Conservation (phyloP, 2,888 invertebrate species). For the Drosophila colorata region DNA sequence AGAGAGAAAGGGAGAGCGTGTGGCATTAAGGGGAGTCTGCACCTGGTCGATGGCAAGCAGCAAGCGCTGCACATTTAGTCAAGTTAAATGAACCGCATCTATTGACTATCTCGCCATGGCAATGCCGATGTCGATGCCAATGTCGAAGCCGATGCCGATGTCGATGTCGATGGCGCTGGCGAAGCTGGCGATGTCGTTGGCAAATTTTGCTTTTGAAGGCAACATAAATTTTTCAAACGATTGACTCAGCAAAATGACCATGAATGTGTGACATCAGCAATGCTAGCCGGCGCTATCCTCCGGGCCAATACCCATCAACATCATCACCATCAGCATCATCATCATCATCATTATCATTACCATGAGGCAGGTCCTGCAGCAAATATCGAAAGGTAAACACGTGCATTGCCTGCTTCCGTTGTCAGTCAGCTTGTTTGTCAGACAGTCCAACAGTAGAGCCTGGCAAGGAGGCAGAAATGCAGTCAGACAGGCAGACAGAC, state of each 20-base stretch:
- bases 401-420: slow-evolving; percentile 77
- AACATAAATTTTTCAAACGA: slow-evolving; percentile 80
- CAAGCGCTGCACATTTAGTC: slow-evolving; percentile 75
- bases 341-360: slow-evolving; percentile 25
- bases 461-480: slow-evolving; percentile 17
- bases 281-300: slow-evolving; percentile 27
- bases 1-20: too few species aligned
- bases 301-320: slow-evolving; percentile 12
- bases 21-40: not conserved
- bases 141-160: slow-evolving; percentile 19
- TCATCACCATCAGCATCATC: slow-evolving; percentile 15
- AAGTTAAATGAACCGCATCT: slow-evolving; percentile 80
- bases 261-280: slow-evolving; percentile 79
- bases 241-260: slow-evolving; percentile 80
- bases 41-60: slow-evolving; percentile 30
- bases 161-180: slow-evolving; percentile 49
- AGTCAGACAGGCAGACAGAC: slow-evolving; percentile 3
- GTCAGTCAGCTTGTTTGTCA: slow-evolving; percentile 75
- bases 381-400: slow-evolving; percentile 76
- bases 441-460: slow-evolving; percentile 39
- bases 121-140: slow-evolving; percentile 11
- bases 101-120: slow-evolving; percentile 71
- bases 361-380: slow-evolving; percentile 32
- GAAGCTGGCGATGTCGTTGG: slow-evolving; percentile 38
- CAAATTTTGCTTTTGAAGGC: slow-evolving; percentile 79